phyloP scores from a whole-genome alignment of 2,113 vertebrate genomes.

The Ammodytes marinus region DNA sequence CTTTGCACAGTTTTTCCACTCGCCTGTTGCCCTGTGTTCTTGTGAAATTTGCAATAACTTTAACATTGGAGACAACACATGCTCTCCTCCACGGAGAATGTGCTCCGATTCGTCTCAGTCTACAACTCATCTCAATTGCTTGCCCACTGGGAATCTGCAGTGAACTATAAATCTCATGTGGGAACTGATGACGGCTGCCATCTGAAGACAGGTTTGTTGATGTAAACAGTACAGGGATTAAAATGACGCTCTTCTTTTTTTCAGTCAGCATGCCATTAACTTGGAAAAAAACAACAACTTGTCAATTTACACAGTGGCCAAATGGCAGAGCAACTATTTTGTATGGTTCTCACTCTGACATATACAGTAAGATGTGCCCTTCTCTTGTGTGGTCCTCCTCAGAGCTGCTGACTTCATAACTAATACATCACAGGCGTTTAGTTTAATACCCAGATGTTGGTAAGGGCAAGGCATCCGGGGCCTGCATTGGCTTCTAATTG shows the following conservation, averaged over 20 bases:
- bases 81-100: neutral
- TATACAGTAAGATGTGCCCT: constrained; percentile 34
- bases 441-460: constrained; percentile 82
- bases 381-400: constrained; percentile 83
- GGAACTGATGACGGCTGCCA: constrained; percentile 39
- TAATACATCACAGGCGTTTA: constrained; percentile 78
- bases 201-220: constrained; percentile 41
- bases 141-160: constrained; percentile 19
- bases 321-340: constrained; percentile 50
- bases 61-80: constrained; percentile 13
- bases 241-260: constrained; percentile 35
- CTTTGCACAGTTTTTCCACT: neutral
- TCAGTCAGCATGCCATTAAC: constrained; percentile 50
- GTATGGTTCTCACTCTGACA: constrained; percentile 31
- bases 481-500: constrained; percentile 76
- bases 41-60: neutral
- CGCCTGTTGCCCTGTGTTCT: neutral
- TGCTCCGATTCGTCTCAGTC: constrained; percentile 22
- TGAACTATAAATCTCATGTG: constrained; percentile 23
- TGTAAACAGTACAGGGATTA: constrained; percentile 35
- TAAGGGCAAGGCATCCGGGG: constrained; percentile 68
- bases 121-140: neutral
- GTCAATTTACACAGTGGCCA: constrained; percentile 51
- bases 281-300: constrained; percentile 52
- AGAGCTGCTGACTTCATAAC: constrained; percentile 76